Percentiles rank a stretch among this genome's conserved stretches.
phyloP scores from a whole-genome alignment of 1,140 invertebrate genomes.

The Aradophagus sp. region DNA sequence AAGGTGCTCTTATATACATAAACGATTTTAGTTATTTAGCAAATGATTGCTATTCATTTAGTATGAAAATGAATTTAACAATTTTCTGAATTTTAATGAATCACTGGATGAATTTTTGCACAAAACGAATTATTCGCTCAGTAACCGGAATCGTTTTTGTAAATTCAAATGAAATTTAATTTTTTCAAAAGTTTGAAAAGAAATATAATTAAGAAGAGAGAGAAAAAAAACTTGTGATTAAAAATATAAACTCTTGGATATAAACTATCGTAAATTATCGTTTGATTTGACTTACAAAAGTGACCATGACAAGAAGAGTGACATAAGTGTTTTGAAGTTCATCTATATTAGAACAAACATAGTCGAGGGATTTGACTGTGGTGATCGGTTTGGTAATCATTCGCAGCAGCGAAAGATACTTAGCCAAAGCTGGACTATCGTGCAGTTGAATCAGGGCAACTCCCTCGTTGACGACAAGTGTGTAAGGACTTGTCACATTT shows the following conservation, averaged over 20 bases:
- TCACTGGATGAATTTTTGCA: too few relatives aligned
- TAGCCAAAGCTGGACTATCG: conserved; percentile 72
- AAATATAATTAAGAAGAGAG: background rate
- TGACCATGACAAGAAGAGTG: conserved; percentile 71
- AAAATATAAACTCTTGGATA: too few relatives aligned
- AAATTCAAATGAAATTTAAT: too few relatives aligned
- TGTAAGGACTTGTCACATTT: conserved; percentile 78
- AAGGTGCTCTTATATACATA: too few relatives aligned
- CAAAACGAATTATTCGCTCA: too few relatives aligned
- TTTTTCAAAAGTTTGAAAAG: conserved; percentile 50
- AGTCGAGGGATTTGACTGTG: conserved; percentile 58
- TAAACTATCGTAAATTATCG: too few relatives aligned
- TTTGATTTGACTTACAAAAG: conserved; percentile 66
- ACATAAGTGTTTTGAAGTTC: conserved; percentile 67
- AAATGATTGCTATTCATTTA: too few relatives aligned
- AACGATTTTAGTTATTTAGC: too few relatives aligned
- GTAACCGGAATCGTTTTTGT: too few relatives aligned
- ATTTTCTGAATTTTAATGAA: too few relatives aligned
- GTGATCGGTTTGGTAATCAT: conserved; percentile 77
- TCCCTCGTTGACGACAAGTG: conserved; percentile 78
- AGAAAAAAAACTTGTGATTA: conserved; percentile 13
- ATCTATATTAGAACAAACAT: conserved; percentile 66
- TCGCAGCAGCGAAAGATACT: conserved; percentile 74
- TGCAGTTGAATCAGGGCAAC: conserved; percentile 76
- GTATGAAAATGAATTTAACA: too few relatives aligned